Evolutionary conservation across 2,888 invertebrate species (phyloP).

Genomic region (Agrotis segetum): DNA sequence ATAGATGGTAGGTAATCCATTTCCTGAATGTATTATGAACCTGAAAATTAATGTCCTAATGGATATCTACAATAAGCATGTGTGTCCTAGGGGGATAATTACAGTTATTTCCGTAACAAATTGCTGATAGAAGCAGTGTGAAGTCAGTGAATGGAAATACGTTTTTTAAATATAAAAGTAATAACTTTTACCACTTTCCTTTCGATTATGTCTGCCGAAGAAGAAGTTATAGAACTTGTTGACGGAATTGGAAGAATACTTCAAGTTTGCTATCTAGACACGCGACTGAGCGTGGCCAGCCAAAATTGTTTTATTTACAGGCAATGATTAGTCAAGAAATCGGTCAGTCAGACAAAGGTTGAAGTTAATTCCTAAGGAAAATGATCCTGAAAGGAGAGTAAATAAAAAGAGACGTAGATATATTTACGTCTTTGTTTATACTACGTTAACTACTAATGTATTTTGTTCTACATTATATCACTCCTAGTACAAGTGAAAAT

Average conservation of each 20-base stretch:
- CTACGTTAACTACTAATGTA: no score
- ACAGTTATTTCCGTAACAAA: slow-evolving; percentile 23
- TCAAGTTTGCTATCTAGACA: no score
- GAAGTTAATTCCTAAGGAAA: background rate
- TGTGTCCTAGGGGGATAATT: slow-evolving; percentile 18
- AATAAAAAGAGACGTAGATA: no score
- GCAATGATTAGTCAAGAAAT: no score
- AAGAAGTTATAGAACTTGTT: no score
- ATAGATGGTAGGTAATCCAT: slow-evolving; percentile 32
- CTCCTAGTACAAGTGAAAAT: slow-evolving; percentile 12
- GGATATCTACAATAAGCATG: slow-evolving; percentile 28
- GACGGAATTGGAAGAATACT: no score
- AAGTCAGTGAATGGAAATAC: background rate
- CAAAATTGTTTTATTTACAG: no score
- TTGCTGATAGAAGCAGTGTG: slow-evolving; percentile 11
- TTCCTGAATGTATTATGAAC: slow-evolving; percentile 22
- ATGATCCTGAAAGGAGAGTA: no score
- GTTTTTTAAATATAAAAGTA: background rate
- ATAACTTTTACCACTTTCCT: no score
- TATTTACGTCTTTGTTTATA: no score
- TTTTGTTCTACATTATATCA: slow-evolving; percentile 1
- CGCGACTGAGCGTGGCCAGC: no score
- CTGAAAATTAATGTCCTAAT: slow-evolving; percentile 35
- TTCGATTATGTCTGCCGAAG: background rate
- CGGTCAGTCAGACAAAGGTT: background rate